Base-by-base conservation (phyloP, 2,113 vertebrate genomes). In the Mustela lutreola region DNA sequence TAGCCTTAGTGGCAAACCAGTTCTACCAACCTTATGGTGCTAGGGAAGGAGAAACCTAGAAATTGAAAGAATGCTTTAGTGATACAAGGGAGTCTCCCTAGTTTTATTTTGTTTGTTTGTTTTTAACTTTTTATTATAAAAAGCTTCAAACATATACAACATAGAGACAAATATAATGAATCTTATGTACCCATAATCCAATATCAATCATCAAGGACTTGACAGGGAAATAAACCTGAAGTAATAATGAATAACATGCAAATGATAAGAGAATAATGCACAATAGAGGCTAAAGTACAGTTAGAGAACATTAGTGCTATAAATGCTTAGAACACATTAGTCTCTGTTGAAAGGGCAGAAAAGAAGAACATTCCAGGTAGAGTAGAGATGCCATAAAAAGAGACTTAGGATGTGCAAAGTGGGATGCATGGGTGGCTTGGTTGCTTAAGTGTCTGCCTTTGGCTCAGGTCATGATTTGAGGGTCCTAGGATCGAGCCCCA, bases 141-240 rank as follows among this genome's bases (percentile, higher is more conserved):
- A 83, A 86, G 73, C 65, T 80, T 92, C n/a, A 87, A 84, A 75
- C 70, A 89, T 65, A 65, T 5, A n/a, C 87, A 92, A 94, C 96
- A 80, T 70, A 93, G 16, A 90, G 22, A 83, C 5, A 84, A 65
- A 65, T 80, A 24, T 65, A 58, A 65, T 70, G 63, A 96, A 80
- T 42, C 21, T 16, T 65, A 3, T 70, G 9, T 73, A 73, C 39
- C n/a, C 53, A 65, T 67, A 11, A 58, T 7, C 42, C 33, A 53
- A 19, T 79, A 86, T 90, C 63, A 42, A 19, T 89, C 24, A 67
- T 83, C 56, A 92, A 67, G 62, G 12, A 79, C 24, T 18, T 82
- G 85, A 63, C 1, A 71, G 58, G 19, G 33, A 91, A 93, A n/a
- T 19, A 91, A 93, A 80, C 56, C 50, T 91, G 60, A 91, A 97